These are phyloP conservation scores for Channa argus DNA, from an alignment of 2,113 vertebrate species.

Conservation along the genomic window DNA sequence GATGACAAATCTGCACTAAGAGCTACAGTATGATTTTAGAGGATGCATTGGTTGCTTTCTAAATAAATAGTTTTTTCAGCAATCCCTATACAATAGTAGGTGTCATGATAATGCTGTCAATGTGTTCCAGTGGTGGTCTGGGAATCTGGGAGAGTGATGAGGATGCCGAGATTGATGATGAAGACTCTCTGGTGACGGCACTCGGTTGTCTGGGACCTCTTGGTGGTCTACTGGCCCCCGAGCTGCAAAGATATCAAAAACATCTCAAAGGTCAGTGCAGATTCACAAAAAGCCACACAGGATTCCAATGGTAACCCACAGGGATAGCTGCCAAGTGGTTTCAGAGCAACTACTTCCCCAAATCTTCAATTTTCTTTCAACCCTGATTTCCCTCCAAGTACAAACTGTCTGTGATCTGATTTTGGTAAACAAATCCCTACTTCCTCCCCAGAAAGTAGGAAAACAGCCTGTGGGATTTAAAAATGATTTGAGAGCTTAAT, in stretches of 20 bases:
- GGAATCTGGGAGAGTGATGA: slow-evolving; percentile 93
- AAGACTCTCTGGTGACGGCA: slow-evolving; percentile 88
- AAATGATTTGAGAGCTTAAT: not conserved
- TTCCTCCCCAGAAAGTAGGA: slow-evolving; percentile 45
- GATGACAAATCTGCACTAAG: too few species aligned
- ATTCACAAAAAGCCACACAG: not conserved
- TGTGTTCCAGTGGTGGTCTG: slow-evolving; percentile 73
- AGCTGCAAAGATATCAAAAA: slow-evolving; percentile 94
- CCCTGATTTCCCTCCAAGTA: slow-evolving; percentile 43
- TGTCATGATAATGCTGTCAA: not conserved
- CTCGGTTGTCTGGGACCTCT: slow-evolving; percentile 95
- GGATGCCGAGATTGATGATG: slow-evolving; percentile 92
- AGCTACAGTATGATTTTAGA: too few species aligned
- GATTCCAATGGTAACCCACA: slow-evolving; percentile 8
- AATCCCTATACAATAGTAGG: too few species aligned
- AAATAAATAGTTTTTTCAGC: too few species aligned
- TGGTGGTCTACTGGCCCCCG: slow-evolving; percentile 92
- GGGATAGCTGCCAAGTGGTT: slow-evolving; percentile 17
- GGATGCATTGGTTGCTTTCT: too few species aligned
- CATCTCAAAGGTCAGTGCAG: slow-evolving; percentile 90
- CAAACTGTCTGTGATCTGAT: slow-evolving; percentile 44
- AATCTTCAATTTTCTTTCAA: slow-evolving; percentile 28
- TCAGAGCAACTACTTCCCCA: slow-evolving; percentile 17
- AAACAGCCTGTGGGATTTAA: slow-evolving; percentile 18
- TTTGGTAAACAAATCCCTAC: slow-evolving; percentile 54